These are phyloP conservation scores for Cisticola juncidis DNA, from an alignment of 2,113 vertebrate genomes.

Conservation along the genomic window DNA sequence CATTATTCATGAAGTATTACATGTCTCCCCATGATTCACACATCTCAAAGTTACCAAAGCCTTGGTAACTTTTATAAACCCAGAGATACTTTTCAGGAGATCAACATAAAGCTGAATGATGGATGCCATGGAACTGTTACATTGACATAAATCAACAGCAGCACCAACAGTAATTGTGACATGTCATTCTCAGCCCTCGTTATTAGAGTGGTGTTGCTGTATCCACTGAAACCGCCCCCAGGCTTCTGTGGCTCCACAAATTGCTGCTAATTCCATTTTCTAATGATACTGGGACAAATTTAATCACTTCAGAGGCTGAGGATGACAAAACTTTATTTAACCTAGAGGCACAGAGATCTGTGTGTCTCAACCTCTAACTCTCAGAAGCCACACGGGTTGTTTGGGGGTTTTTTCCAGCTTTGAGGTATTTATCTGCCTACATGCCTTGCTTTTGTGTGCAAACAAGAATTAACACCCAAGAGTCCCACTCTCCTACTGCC, in stretches of 20 bases:
- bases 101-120: background rate
- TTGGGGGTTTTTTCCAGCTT: background rate
- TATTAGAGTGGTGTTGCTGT: background rate
- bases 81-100: background rate
- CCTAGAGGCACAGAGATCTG: background rate
- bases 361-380: background rate
- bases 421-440: background rate
- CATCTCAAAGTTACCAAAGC: background rate
- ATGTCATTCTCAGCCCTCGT: slow-evolving; percentile 8
- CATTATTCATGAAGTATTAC: background rate
- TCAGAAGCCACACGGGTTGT: background rate
- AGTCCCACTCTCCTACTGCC: background rate
- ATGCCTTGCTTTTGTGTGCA: background rate
- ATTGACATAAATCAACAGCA: slow-evolving; percentile 37
- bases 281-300: slow-evolving; percentile 62
- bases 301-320: slow-evolving; percentile 57
- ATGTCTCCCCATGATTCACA: background rate
- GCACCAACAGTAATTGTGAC: slow-evolving; percentile 23
- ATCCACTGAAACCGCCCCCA: background rate
- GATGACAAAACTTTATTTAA: slow-evolving; percentile 59
- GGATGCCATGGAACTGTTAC: background rate
- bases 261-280: slow-evolving; percentile 65
- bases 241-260: slow-evolving; percentile 17
- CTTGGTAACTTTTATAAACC: background rate
- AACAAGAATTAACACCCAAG: background rate